A percentile compares a stretch with the other conserved stretches of the same genome.
Evolutionary conservation across 2,888 invertebrate genomes (phyloP).

Genomic region (Scelioninae gen. 2): DNA sequence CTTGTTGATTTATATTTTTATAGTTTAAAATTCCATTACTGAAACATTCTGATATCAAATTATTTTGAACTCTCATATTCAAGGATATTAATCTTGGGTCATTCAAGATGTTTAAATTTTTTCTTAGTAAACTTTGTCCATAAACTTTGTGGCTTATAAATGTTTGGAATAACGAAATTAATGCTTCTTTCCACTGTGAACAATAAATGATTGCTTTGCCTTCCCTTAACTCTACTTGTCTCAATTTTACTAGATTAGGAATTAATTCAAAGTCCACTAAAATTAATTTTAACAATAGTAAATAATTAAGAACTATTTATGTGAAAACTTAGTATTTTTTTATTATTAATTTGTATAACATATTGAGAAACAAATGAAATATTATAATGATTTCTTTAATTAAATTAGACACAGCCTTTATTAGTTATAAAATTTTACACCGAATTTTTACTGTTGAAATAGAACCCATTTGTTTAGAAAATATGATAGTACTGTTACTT

Average conservation of each 20-base stretch:
- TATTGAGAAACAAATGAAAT: too few species aligned
- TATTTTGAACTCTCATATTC: constrained; percentile 62
- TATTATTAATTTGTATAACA: background rate
- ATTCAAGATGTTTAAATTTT: constrained; percentile 49
- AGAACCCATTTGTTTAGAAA: too few species aligned
- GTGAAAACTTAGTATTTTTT: too few species aligned
- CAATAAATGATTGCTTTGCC: constrained; percentile 78
- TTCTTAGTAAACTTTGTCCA: constrained; percentile 47
- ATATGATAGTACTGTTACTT: too few species aligned
- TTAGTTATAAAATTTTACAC: too few species aligned
- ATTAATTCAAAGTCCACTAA: constrained; percentile 78
- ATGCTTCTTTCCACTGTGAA: constrained; percentile 77
- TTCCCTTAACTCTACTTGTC: constrained; percentile 76
- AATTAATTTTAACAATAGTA: constrained; percentile 57
- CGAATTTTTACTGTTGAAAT: too few species aligned
- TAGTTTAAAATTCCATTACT: constrained; percentile 63
- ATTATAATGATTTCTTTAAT: too few species aligned
- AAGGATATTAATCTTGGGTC: constrained; percentile 68
- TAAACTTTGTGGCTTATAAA: constrained; percentile 71
- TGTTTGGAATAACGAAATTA: constrained; percentile 76
- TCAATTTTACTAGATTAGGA: constrained; percentile 76
- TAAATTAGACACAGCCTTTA: too few species aligned
- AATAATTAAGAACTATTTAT: background rate
- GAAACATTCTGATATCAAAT: constrained; percentile 54
- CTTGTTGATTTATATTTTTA: constrained; percentile 75